phyloP scores from a whole-genome alignment of 2,888 invertebrate species.

The Euproctis similis region DNA sequence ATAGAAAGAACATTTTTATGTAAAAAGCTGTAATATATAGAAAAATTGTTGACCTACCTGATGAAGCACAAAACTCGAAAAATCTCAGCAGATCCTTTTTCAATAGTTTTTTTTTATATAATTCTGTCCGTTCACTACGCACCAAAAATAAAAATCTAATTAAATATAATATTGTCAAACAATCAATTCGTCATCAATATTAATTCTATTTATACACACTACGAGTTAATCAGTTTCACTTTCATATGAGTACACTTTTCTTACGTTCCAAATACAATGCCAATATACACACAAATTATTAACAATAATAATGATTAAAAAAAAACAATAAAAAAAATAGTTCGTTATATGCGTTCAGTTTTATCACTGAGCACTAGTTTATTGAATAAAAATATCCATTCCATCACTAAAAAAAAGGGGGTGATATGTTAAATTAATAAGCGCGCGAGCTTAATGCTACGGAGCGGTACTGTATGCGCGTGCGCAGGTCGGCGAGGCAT shows the following conservation, averaged over 20 bases:
- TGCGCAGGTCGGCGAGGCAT: conserved; percentile 67
- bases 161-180: too few relatives aligned
- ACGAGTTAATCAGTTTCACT: conserved; percentile 55
- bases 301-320: too few relatives aligned
- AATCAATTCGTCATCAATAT: conserved; percentile 30
- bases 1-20: too few relatives aligned
- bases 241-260: conserved; percentile 37
- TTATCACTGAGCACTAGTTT: conserved; percentile 47
- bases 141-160: conserved; percentile 29
- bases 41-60: conserved; percentile 32
- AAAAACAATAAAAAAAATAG: conserved; percentile 22
- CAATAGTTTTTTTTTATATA: conserved; percentile 23
- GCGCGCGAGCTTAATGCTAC: conserved; percentile 60
- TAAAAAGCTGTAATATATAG: too few relatives aligned
- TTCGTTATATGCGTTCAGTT: conserved; percentile 36
- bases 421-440: conserved; percentile 34
- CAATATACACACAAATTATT: conserved; percentile 32
- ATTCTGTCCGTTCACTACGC: conserved; percentile 16
- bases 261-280: conserved; percentile 31
- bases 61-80: conserved; percentile 23
- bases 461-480: conserved; percentile 52
- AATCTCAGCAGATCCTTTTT: conserved; percentile 26
- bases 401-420: conserved; percentile 45
- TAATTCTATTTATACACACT: conserved; percentile 42
- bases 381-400: conserved; percentile 60